Base-by-base conservation (phyloP, 2,797 vertebrate species). In the Chloroceryle inda region DNA sequence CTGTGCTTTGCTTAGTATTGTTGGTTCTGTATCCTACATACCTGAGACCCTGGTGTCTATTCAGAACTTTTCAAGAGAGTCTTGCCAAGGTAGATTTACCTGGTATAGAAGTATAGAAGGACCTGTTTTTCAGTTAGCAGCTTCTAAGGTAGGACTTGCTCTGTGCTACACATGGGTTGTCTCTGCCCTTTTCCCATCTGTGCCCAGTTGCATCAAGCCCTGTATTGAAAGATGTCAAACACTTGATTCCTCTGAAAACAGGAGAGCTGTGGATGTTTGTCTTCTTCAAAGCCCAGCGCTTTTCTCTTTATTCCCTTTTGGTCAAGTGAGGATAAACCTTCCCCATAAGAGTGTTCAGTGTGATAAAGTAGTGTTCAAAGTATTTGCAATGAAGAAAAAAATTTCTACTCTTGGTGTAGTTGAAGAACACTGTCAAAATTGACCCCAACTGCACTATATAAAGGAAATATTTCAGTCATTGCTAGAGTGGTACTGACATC, bases 391-490 rank as follows among this genome's bases (percentile, higher is more conserved):
- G 44, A 83, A 93, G 26, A 23, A 74, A 82, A 44, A 87, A 59
- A 20, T 4, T 78, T 68, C 31, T 72, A 10, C 19, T 75, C 49
- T 67, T 31, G 17, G 9, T 56, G 12, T 79, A 49, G 24, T 63
- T 67, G 40, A 37, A 87, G 64, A 85, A 76, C 44, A 56, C 44
- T 92, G 71, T 89, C 53, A 91, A 92, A 94, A 64, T 24, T 79
- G 40, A 29, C 38, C 15, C 24, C 6, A 82, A 61, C 31, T 63
- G 24, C 52, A 64, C 31, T 74, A 53, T 50, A 45, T 50, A 77
- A 85, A 85, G 55, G 42, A 92, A 87, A 21, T 82, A 61, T 58
- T 88, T 72, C 68, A 58, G 58, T 64, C 40, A 45, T n/a, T 92
- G 37, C 27, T 89, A 31, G 63, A 87, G 71, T 10, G 2, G 58